Evolutionary conservation across 1,140 invertebrate species (phyloP).

Genomic region (Procambarus clarkii): DNA sequence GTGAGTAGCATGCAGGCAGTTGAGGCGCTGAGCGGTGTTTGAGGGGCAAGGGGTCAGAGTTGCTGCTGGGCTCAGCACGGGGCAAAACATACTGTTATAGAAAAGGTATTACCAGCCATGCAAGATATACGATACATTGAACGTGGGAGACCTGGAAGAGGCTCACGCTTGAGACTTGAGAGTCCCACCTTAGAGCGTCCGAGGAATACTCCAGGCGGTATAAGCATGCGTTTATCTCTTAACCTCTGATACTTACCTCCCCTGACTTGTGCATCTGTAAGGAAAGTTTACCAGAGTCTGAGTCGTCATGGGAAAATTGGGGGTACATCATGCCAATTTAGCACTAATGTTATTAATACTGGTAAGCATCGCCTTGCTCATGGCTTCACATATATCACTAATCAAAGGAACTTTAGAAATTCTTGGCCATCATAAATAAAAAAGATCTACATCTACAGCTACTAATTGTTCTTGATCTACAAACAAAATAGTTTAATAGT

Average conservation of each 20-base stretch:
- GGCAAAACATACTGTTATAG: no score
- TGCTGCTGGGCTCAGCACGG: no score
- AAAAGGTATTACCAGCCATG: not conserved
- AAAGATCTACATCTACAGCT: no score
- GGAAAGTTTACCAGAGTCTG: conserved; percentile 22
- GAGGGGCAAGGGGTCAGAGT: no score
- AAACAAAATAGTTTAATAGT: no score
- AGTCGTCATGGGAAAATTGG: not conserved
- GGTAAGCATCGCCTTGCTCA: not conserved
- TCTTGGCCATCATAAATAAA: no score
- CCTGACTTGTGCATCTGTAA: conserved; percentile 50
- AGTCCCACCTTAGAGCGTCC: not conserved
- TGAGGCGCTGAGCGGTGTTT: no score
- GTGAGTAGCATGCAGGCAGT: not conserved
- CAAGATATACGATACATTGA: not conserved
- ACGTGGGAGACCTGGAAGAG: not conserved
- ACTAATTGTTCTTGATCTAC: no score
- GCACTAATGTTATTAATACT: not conserved
- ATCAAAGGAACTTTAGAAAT: not conserved
- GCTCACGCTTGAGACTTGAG: not conserved
- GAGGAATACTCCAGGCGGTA: not conserved
- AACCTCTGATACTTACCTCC: conserved; percentile 48
- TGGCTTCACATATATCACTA: not conserved
- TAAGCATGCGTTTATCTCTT: not conserved
- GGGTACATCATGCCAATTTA: not conserved